Conservation (phyloP, 2,113 vertebrate genomes). For the Gallinago undulata region DNA sequence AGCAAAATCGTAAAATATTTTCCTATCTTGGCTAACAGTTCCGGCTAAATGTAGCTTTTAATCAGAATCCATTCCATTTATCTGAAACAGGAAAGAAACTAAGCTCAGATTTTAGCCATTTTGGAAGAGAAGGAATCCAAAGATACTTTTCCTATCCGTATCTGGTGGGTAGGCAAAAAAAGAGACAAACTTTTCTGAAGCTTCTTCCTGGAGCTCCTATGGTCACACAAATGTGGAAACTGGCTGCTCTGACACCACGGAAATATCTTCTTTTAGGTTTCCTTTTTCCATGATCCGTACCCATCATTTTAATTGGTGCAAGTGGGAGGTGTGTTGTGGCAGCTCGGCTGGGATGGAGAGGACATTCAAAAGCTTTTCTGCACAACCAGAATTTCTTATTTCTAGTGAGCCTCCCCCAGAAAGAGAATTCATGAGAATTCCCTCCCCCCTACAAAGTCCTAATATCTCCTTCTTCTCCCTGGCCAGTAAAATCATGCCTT, state of each 20-base stretch:
- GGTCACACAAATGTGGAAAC: background rate
- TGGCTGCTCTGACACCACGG: background rate
- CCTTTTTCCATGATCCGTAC: background rate
- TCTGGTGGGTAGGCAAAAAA: background rate
- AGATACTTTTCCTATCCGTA: background rate
- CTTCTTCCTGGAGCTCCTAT: background rate
- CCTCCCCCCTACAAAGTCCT: background rate
- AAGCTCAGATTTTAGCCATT: background rate
- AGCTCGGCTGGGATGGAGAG: background rate
- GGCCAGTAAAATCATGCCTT: background rate
- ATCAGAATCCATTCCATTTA: background rate
- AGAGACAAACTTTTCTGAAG: background rate
- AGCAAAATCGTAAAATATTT: background rate
- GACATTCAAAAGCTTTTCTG: background rate
- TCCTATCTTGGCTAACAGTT: background rate
- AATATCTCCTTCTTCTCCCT: background rate
- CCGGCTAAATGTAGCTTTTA: background rate
- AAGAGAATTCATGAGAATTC: background rate
- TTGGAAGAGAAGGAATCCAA: background rate
- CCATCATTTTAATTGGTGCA: background rate
- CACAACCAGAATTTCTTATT: background rate
- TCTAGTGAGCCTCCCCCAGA: background rate
- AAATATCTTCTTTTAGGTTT: background rate
- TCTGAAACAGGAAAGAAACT: background rate
- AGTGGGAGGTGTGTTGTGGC: background rate